Base-by-base conservation (phyloP, 30 jellyfish, hydroid and myxozoan genomes). In the Aurelia sp. region DNA sequence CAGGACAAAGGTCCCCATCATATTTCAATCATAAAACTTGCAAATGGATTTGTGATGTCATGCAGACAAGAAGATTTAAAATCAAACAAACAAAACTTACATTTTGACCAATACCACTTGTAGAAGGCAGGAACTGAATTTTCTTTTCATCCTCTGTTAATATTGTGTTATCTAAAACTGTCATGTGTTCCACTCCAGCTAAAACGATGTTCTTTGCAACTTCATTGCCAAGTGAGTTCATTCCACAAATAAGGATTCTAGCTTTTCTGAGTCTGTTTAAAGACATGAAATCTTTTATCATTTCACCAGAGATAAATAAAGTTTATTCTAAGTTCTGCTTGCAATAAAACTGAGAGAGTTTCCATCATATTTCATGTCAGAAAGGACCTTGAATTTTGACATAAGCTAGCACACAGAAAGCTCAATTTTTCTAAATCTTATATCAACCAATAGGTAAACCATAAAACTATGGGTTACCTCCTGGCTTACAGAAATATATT, bases 141-240 rank as follows among this genome's bases (percentile, higher is more conserved):
- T 51, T 65, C 70, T 48, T 74, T 52, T 90, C 97, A 59, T 90
- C 97, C 50, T 90, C 63, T 33, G 97, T 61, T n/a, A 96, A 66
- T 9, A n/a, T 71, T 15, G 78, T 74, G 50, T 80, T 79, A 78
- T 96, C 99, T 66, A 88, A 68, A 7, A 96, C 57, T 16, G 99
- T 96, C 96, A 96, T 55, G 80, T 96, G 98, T 13, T 83, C 82
- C 4, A 96, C 93, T 35, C 99, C 99, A 76, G 98, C 98, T 35
- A 96, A 91, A 21, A 96, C 64, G 17, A 96, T 79, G 57, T 96
- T 96, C 61, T 96, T 96, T 27, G 99, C 81, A 20, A 96, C 95
- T 85, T 96, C 99, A 83, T 91, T 91, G 13, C 99, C 99, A 57
- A 91, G 90, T 21, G 96, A 74, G 10, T 89, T 63, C 63, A 91